A percentile compares a stretch with the other conserved stretches of the same genome.
Conservation (phyloP, 2,113 vertebrate species). For the Trogon surrucura region DNA sequence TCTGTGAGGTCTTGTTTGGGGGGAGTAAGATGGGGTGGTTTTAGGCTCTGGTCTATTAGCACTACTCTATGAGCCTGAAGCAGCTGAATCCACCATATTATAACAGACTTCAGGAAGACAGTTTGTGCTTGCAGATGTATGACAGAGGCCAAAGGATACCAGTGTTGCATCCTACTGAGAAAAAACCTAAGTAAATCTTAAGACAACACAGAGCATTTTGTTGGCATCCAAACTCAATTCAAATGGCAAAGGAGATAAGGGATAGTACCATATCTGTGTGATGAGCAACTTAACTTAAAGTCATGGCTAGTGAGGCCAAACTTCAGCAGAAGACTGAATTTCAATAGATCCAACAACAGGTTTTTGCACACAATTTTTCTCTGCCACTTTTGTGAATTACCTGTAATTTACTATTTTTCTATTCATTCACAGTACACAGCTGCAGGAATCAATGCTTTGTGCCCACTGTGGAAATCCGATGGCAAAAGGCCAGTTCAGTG, state of each 20-base stretch:
- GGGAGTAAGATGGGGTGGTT: not conserved
- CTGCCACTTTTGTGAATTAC: not conserved
- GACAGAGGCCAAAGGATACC: not conserved
- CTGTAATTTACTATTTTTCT: not conserved
- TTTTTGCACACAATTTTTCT: not conserved
- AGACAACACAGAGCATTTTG: not conserved
- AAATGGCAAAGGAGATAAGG: accelerated
- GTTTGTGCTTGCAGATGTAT: not conserved
- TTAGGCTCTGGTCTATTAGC: not conserved
- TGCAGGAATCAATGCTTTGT: not conserved
- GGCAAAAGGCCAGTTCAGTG: not conserved
- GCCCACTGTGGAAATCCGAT: not conserved
- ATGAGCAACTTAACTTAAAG: not conserved
- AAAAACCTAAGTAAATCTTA: not conserved
- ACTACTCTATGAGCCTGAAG: not conserved
- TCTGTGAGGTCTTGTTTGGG: not conserved
- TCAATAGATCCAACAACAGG: not conserved
- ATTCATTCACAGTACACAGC: not conserved
- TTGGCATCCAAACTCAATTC: not conserved
- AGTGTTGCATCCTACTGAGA: not conserved
- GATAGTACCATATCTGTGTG: not conserved
- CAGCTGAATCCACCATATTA: not conserved
- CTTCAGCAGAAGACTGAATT: not conserved
- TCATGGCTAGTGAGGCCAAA: not conserved
- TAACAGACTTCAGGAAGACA: not conserved